Conservation (phyloP, 1,140 invertebrate species). For the Pseudomyrmex concolor region DNA sequence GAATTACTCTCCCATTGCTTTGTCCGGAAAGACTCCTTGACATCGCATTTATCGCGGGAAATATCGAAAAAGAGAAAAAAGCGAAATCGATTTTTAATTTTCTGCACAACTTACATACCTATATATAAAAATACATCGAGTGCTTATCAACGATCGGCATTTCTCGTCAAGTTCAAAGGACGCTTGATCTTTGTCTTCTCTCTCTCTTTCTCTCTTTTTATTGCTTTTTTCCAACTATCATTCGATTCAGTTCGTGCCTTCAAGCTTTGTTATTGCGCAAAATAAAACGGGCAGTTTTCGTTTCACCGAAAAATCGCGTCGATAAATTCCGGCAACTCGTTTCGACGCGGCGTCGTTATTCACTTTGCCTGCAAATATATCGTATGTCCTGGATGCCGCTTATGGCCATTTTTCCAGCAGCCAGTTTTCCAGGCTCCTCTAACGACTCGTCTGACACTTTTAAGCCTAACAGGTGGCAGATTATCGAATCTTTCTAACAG, state of each 20-base stretch:
- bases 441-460: slow-evolving; percentile 59
- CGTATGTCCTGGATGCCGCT: slow-evolving; percentile 20
- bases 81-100: slow-evolving; percentile 2
- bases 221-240: slow-evolving; percentile 35
- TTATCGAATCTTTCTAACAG: slow-evolving; percentile 42
- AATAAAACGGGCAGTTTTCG: slow-evolving; percentile 54
- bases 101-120: background rate
- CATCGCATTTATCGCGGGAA: background rate
- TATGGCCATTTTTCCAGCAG: slow-evolving; percentile 64
- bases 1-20: background rate
- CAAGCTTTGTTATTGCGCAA: slow-evolving; percentile 48
- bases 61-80: background rate
- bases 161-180: slow-evolving; percentile 10
- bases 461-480: slow-evolving; percentile 69
- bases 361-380: slow-evolving; percentile 58
- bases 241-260: slow-evolving; percentile 19
- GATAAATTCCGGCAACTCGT: slow-evolving; percentile 68
- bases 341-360: slow-evolving; percentile 42
- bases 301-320: slow-evolving; percentile 62
- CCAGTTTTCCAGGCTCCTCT: slow-evolving; percentile 1
- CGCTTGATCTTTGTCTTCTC: slow-evolving; percentile 8
- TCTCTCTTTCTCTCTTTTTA: background rate
- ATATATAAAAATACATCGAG: background rate
- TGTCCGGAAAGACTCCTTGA: background rate
- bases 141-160: background rate